phyloP scores from a whole-genome alignment of 2,888 invertebrate genomes.

The Dascillus cervinus region DNA sequence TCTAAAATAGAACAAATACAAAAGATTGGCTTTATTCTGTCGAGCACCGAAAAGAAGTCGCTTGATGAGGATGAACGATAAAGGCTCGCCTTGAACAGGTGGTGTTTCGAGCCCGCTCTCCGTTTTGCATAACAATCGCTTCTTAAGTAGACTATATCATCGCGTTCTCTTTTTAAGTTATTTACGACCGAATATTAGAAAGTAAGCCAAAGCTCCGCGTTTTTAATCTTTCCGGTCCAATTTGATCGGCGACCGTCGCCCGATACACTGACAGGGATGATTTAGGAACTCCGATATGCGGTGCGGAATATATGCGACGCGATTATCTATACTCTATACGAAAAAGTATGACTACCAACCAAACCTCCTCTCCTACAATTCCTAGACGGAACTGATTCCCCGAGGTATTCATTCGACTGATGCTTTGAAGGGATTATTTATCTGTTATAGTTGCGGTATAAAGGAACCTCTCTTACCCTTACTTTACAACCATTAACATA shows the following conservation, averaged over 20 bases:
- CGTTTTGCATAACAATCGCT: conserved; percentile 45
- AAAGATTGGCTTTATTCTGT: conserved; percentile 42
- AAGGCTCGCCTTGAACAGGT: conserved; percentile 40
- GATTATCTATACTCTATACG: no score
- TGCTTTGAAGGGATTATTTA: conserved; percentile 47
- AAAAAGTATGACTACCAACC: no score
- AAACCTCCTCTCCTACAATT: not conserved
- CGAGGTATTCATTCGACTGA: conserved; percentile 39
- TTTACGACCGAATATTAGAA: conserved; percentile 43
- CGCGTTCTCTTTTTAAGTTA: conserved; percentile 40
- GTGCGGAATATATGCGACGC: no score
- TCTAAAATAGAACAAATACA: conserved; percentile 43
- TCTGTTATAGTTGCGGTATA: conserved; percentile 40
- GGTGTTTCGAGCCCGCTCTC: conserved; percentile 38
- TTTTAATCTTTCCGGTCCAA: no score
- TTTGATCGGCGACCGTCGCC: conserved; percentile 17
- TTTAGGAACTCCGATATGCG: conserved; percentile 16
- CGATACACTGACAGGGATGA: conserved; percentile 19
- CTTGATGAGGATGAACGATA: conserved; percentile 43
- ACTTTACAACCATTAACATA: conserved; percentile 41
- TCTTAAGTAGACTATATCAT: conserved; percentile 41
- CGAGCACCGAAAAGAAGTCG: conserved; percentile 35
- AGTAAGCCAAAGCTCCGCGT: no score
- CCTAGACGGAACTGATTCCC: conserved; percentile 28
- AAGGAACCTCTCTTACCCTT: conserved; percentile 41